Evolutionary conservation across 1,140 invertebrate species (phyloP).

Genomic region (Pentalonia nigronervosa): DNA sequence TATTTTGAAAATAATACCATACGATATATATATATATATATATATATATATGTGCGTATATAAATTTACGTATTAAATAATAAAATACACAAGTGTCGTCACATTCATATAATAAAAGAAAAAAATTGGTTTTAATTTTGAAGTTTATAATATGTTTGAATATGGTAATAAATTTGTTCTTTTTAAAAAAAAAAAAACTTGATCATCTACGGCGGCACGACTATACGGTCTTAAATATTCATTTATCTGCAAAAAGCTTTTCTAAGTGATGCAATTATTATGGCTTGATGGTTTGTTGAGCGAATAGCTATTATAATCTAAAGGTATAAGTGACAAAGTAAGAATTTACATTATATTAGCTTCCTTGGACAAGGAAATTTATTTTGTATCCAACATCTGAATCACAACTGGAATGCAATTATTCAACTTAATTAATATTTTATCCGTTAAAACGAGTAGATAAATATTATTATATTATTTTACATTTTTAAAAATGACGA

Average conservation of each 20-base stretch:
- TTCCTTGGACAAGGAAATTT: background rate
- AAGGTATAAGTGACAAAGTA: background rate
- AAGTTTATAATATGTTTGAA: background rate
- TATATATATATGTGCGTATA: background rate
- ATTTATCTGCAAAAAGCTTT: background rate
- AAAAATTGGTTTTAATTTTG: background rate
- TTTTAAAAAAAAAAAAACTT: background rate
- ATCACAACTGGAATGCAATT: background rate
- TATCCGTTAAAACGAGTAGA: background rate
- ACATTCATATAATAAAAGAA: background rate
- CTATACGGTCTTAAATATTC: background rate
- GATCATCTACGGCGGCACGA: background rate
- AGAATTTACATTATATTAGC: background rate
- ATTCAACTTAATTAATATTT: background rate
- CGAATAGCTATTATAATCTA: background rate
- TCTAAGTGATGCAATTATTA: background rate
- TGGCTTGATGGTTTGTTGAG: background rate
- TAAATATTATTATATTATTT: background rate
- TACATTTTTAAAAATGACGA: background rate
- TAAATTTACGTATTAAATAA: background rate
- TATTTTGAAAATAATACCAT: background rate
- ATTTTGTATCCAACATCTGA: background rate
- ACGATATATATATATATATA: background rate
- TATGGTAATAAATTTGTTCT: background rate
- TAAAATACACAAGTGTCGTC: constrained; percentile 6